Conservation (phyloP, 2,113 vertebrate genomes). For the Chunga burmeisteri region DNA sequence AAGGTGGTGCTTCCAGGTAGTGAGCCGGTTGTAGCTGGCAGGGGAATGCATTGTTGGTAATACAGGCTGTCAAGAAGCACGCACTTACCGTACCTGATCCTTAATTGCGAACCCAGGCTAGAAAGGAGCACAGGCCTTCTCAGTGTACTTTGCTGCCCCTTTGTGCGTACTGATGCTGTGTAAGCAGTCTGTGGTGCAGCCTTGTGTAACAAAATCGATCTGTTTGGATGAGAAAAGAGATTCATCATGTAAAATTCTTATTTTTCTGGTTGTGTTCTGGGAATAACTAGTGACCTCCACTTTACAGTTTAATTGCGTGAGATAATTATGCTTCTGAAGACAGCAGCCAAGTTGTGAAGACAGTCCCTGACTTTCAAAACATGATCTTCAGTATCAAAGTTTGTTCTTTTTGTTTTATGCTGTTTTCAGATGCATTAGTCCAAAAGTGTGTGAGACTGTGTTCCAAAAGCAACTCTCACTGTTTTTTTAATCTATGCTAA, state of each 20-base stretch:
- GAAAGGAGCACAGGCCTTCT: background rate
- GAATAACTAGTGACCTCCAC: background rate
- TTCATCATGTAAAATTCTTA: background rate
- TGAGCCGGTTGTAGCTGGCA: background rate
- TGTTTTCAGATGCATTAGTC: background rate
- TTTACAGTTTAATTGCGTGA: background rate
- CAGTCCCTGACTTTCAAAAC: background rate
- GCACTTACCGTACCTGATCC: background rate
- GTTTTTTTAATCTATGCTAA: background rate
- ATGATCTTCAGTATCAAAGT: background rate
- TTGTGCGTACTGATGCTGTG: background rate
- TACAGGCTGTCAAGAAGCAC: background rate
- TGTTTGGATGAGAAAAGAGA: background rate
- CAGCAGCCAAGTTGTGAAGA: background rate
- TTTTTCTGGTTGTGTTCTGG: background rate
- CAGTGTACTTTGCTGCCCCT: background rate
- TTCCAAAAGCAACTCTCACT: background rate
- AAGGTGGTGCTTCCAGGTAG: background rate
- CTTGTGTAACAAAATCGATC: background rate
- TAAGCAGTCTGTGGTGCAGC: background rate
- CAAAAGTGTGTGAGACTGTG: background rate
- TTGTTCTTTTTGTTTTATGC: background rate
- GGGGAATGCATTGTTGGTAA: background rate
- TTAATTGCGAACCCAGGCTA: background rate
- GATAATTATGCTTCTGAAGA: background rate